A percentile compares a stretch with the other conserved stretches of the same genome.
Conservation (phyloP, 2,113 vertebrate species). For the Sceloporus undulatus region DNA sequence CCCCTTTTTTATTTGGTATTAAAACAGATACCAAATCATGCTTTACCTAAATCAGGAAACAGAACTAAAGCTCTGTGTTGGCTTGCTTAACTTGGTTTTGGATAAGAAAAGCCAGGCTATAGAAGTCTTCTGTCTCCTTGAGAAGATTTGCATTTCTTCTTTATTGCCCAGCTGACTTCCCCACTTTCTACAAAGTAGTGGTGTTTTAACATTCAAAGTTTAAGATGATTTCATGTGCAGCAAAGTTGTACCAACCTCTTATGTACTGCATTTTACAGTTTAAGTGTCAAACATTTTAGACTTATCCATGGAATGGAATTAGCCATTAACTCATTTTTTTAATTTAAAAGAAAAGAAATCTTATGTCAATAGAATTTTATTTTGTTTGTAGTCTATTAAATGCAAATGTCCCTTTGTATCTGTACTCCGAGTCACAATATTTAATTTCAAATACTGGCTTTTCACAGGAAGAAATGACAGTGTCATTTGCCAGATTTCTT, state of each 20-base stretch:
- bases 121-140: constrained; percentile 12
- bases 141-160: constrained; percentile 8
- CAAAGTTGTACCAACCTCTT: constrained; percentile 38
- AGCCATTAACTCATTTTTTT: constrained; percentile 45
- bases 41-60: constrained; percentile 24
- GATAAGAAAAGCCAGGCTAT: constrained; percentile 9
- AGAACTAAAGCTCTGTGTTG: neutral
- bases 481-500: constrained; percentile 42
- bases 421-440: constrained; percentile 30
- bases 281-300: constrained; percentile 35
- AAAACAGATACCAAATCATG: constrained; percentile 38
- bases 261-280: constrained; percentile 53
- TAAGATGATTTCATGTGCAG: constrained; percentile 39
- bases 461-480: constrained; percentile 3
- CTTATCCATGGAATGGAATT: constrained; percentile 34
- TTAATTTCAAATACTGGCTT: constrained; percentile 41
- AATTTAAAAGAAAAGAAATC: constrained; percentile 11
- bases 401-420: constrained; percentile 40
- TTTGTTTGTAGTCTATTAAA: neutral
- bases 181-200: constrained; percentile 28
- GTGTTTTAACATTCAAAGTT: constrained; percentile 33
- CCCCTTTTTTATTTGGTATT: constrained; percentile 8
- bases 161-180: constrained; percentile 31
- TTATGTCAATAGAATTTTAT: constrained; percentile 39
- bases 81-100: constrained; percentile 9